phyloP scores from a whole-genome alignment of 1,140 invertebrate species.

The Drosophila bifasciata region DNA sequence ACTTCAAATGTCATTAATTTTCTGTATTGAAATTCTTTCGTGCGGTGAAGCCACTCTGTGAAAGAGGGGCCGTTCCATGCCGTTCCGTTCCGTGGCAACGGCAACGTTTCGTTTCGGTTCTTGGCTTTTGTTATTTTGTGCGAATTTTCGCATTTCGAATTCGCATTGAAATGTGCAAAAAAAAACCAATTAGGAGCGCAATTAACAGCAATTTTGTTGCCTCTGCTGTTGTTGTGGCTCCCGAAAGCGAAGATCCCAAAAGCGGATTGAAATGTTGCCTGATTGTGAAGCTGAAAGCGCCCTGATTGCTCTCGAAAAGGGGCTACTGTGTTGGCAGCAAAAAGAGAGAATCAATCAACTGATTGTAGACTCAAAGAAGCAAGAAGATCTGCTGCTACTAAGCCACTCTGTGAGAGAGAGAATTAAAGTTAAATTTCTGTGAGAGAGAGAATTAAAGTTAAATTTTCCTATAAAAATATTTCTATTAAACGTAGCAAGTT shows the following conservation, averaged over 20 bases:
- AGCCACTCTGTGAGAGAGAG: not conserved
- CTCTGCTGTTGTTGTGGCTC: slow-evolving; percentile 11
- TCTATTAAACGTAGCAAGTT: not conserved
- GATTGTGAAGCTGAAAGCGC: slow-evolving; percentile 20
- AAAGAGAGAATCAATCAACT: no score
- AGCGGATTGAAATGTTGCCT: slow-evolving; percentile 14
- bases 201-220: slow-evolving; percentile 69
- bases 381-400: no score
- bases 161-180: slow-evolving; percentile 77
- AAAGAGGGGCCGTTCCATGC: no score
- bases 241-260: slow-evolving; percentile 41
- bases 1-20: slow-evolving; percentile 65
- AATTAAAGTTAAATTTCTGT: no score
- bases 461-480: slow-evolving; percentile 2
- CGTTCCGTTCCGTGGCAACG: slow-evolving; percentile 22
- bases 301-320: not conserved
- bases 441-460: not conserved
- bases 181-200: slow-evolving; percentile 67
- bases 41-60: not conserved
- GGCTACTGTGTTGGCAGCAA: slow-evolving; percentile 1
- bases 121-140: slow-evolving; percentile 72
- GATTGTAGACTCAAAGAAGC: no score
- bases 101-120: slow-evolving; percentile 28
- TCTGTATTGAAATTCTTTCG: slow-evolving; percentile 19
- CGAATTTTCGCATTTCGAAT: slow-evolving; percentile 69